Evolutionary conservation across 30 jellyfish, hydroid and myxozoan genomes (phyloP), one percentile per base, ranked within the genome.

Genomic region (Chironex yamaguchii): DNA sequence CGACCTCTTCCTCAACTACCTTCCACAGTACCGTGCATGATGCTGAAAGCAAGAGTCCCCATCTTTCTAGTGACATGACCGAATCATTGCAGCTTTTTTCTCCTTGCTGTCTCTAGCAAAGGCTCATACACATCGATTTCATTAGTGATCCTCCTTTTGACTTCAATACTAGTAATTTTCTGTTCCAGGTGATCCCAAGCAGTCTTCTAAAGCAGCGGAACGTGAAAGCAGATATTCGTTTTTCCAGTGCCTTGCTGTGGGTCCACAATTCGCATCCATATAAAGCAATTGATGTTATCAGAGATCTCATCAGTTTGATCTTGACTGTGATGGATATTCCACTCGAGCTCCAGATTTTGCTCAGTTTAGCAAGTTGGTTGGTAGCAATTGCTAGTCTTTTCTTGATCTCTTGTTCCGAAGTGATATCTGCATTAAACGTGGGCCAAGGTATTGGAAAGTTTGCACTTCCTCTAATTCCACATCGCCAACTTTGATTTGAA

Each of bases 381-480:
- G 82, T 68, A n/a, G 82, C 82, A 68, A 68, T 68, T 33, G 82
- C 82, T 68, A 68, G 82, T 66, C 82, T 68, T 30, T n/a, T n/a
- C n/a, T n/a, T n/a, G n/a, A n/a, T n/a, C n/a, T n/a, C n/a, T n/a
- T n/a, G n/a, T n/a, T n/a, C n/a, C n/a, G n/a, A n/a, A n/a, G n/a
- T n/a, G n/a, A n/a, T n/a, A n/a, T n/a, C n/a, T n/a, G n/a, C n/a
- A n/a, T n/a, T n/a, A n/a, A n/a, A n/a, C n/a, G n/a, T n/a, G n/a
- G n/a, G n/a, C n/a, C n/a, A n/a, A n/a, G n/a, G n/a, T n/a, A n/a
- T n/a, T n/a, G n/a, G n/a, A n/a, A n/a, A n/a, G n/a, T n/a, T n/a
- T n/a, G n/a, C n/a, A n/a, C n/a, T n/a, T n/a, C n/a, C n/a, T n/a
- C n/a, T n/a, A n/a, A n/a, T n/a, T n/a, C n/a, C n/a, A n/a, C n/a